A percentile compares a stretch with the other conserved stretches of the same genome.
Conservation (phyloP, 2,888 invertebrate genomes). For the Campaea margaritaria region DNA sequence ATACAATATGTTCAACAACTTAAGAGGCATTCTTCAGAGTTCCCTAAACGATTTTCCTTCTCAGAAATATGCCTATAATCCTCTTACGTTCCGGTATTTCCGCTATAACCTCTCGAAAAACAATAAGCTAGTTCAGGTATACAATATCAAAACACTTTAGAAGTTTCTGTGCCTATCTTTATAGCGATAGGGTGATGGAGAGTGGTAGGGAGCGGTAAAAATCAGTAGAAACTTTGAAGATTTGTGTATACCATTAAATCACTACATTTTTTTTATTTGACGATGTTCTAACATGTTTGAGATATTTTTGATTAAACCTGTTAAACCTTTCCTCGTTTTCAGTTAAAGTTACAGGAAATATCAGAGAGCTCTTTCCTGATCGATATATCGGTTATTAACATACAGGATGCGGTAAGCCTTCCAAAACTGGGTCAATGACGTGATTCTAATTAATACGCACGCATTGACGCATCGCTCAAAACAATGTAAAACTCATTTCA, state of each 20-base stretch:
- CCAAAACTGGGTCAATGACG: constrained; percentile 4
- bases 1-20: too few species aligned
- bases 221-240: too few species aligned
- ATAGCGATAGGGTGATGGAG: too few species aligned
- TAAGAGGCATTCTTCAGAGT: not conserved
- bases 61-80: constrained; percentile 13
- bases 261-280: too few species aligned
- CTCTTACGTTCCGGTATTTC: constrained; percentile 4
- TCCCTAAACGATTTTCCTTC: not conserved
- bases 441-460: not conserved
- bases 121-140: too few species aligned
- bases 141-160: too few species aligned
- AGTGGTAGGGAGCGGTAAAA: too few species aligned
- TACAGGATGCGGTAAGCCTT: constrained; percentile 1
- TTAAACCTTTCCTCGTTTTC: too few species aligned
- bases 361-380: not conserved
- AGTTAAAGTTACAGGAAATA: too few species aligned
- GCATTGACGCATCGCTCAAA: not conserved
- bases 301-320: not conserved
- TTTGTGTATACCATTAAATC: too few species aligned
- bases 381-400: not conserved
- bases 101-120: not conserved
- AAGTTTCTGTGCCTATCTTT: too few species aligned
- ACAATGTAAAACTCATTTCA: not conserved
- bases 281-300: too few species aligned